Evolutionary conservation across 2,113 vertebrate genomes (phyloP), one percentile per base, ranked within the genome.

Genomic region (Rostratula benghalensis): DNA sequence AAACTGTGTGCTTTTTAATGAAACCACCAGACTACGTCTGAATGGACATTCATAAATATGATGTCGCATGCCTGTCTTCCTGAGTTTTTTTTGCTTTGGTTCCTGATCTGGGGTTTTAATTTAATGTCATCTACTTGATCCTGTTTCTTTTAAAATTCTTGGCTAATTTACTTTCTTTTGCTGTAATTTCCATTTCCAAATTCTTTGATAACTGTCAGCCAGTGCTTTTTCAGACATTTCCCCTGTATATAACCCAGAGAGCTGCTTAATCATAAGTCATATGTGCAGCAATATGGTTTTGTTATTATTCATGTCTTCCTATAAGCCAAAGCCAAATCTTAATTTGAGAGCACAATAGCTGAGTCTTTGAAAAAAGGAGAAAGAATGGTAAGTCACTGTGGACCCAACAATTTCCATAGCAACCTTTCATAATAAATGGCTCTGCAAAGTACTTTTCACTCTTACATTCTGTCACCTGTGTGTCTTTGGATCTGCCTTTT

Each of bases 171-270:
- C 92, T 92, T 88, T 92, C 90, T 92, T 86, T 78, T 84, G 92
- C 92, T 96, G 92, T 92, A 92, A 94, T 94, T 96, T 96, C 95
- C 95, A 95, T 95, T 97, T 84, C 78, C 69, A 87, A 95, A 82
- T 86, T 95, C 90, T 81, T 82, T 94, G 95, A 96, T 97, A 96
- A 96, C 90, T 94, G 93, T 95, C 90, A 95, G 95, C 95, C 94
- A 90, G 90, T 96, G 79, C 90, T 75, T 93, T 96, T 93, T 94
- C 95, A 96, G 95, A 92, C 94, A 22, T 92, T 95, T 94, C 95
- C 95, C 96, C 93, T 96, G 61, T 91, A 87, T 95, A 87, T 87
- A 95, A 95, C 89, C 70, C 87, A 89, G 69, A 92, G 73, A 93
- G 93, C 89, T 94, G 91, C 94, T 95, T 95, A 94, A 96, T 96